Conservation (phyloP, 1,140 invertebrate genomes). For the Caenorhabditis remanei region DNA sequence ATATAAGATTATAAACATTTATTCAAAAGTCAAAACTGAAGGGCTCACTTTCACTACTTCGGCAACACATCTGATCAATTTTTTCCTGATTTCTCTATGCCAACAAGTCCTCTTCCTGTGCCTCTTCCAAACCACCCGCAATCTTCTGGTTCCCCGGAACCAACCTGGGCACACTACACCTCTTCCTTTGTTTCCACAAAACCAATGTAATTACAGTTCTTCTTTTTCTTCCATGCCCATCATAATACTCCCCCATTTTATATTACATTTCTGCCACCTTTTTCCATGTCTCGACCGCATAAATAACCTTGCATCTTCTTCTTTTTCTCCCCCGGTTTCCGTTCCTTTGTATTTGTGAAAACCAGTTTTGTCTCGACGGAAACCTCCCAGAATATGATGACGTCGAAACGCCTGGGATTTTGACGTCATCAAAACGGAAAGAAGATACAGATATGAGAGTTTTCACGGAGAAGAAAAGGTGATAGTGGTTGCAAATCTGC, state of each 20-base stretch:
- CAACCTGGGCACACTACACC: background rate
- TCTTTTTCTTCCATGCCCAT: constrained; percentile 8
- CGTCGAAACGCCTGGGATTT: background rate
- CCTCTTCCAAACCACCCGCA: too few relatives aligned
- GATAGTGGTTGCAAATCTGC: constrained; percentile 25
- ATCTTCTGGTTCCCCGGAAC: background rate
- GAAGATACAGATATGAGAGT: background rate
- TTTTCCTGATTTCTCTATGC: too few relatives aligned
- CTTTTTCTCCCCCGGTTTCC: constrained; percentile 4
- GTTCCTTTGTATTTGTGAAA: constrained; percentile 51
- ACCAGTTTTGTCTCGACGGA: constrained; percentile 43
- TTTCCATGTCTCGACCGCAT: constrained; percentile 16
- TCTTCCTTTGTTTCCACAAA: background rate
- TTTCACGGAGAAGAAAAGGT: background rate
- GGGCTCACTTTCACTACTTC: too few relatives aligned
- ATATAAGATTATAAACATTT: too few relatives aligned
- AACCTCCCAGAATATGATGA: constrained; percentile 49
- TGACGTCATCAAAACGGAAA: constrained; percentile 20
- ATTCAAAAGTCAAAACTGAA: too few relatives aligned
- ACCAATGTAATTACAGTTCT: constrained; percentile 26
- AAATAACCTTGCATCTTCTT: constrained; percentile 47
- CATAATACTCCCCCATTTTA: background rate
- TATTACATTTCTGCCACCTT: constrained; percentile 13
- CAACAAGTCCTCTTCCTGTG: too few relatives aligned
- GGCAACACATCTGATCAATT: too few relatives aligned